Conservation (phyloP, 2,797 vertebrate genomes). For the Adelosebastes latens region DNA sequence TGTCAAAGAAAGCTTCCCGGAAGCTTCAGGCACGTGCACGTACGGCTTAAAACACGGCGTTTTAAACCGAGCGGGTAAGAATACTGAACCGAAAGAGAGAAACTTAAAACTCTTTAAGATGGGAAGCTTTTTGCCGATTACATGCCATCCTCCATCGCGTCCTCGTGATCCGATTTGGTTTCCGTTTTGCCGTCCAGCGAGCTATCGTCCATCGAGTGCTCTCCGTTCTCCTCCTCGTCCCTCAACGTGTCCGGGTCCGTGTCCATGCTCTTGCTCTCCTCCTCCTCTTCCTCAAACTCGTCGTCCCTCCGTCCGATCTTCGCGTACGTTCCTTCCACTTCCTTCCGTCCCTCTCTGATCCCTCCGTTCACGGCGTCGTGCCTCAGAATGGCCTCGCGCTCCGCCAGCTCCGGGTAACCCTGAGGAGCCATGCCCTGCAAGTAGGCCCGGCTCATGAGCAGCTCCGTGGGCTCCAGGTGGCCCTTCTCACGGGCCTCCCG, state of each 20-base stretch:
- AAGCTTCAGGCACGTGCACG: conserved; percentile 98
- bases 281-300: conserved; percentile 98
- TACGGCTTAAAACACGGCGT: conserved; percentile 91
- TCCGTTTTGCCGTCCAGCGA: conserved; percentile 99
- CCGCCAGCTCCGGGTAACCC: conserved; percentile 95
- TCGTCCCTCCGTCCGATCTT: conserved; percentile 93
- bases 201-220: conserved; percentile 99
- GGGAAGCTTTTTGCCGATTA: conserved; percentile 91
- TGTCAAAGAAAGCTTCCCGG: conserved; percentile 93
- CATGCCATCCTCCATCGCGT: conserved; percentile 96
- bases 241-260: conserved; percentile 97
- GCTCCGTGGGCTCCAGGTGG: conserved; percentile 96
- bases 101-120: conserved; percentile 74
- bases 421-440: conserved; percentile 95
- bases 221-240: conserved; percentile 96
- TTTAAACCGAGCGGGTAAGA: conserved; percentile 92
- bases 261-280: conserved; percentile 98
- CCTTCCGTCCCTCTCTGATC: conserved; percentile 92
- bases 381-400: conserved; percentile 88
- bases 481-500: conserved; percentile 95
- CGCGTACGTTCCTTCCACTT: conserved; percentile 90
- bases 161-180: conserved; percentile 99
- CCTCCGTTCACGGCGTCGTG: conserved; percentile 86
- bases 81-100: conserved; percentile 87
- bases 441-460: conserved; percentile 98